Conservation (phyloP, 2,113 vertebrate species). For the Silurus glanis region DNA sequence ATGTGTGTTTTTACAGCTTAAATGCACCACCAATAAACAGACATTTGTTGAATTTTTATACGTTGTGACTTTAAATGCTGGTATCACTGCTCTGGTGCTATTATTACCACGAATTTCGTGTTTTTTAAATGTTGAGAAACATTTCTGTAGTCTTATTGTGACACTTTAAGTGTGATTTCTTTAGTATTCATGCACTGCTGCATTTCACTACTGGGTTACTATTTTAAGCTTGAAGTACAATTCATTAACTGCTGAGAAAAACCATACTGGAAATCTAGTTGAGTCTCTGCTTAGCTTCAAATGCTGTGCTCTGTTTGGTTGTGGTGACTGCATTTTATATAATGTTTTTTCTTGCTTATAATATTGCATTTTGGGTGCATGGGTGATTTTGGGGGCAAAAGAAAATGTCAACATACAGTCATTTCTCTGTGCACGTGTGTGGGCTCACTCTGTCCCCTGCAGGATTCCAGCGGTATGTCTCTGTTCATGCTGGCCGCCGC, state of each 20-base stretch:
- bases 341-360: background rate
- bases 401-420: background rate
- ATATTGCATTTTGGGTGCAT: background rate
- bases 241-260: background rate
- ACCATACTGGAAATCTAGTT: background rate
- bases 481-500: conserved; percentile 93
- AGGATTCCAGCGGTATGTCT: conserved; percentile 96
- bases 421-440: background rate
- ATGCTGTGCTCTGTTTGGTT: background rate
- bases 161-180: too few species aligned
- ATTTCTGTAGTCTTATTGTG: background rate
- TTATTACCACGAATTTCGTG: background rate
- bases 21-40: background rate
- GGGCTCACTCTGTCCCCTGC: conserved; percentile 37
- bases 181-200: background rate
- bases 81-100: background rate
- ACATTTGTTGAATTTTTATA: background rate
- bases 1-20: background rate
- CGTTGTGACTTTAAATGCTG: background rate
- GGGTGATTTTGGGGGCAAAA: background rate
- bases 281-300: background rate
- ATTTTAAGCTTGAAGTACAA: too few species aligned
- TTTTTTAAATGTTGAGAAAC: background rate
- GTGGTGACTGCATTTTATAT: background rate
- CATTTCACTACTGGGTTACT: background rate